Conservation (phyloP, 2,797 vertebrate species). For the Lycodopsis pacificus region DNA sequence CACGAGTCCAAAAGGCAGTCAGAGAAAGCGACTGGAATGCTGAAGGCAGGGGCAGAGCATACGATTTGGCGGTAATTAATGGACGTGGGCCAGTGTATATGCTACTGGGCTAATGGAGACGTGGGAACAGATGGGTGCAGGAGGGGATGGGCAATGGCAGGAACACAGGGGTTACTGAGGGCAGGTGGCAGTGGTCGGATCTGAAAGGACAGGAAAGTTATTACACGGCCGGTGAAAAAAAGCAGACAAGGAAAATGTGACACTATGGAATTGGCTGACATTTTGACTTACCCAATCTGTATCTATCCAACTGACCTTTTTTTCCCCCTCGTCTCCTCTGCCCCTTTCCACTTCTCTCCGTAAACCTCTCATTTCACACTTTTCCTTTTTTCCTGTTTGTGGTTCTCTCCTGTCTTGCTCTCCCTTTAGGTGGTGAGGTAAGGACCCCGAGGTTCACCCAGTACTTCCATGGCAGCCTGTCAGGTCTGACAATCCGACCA, state of each 20-base stretch:
- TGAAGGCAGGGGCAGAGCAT: not conserved
- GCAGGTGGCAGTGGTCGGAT: not conserved
- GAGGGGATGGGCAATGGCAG: not conserved
- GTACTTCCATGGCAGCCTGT: slow-evolving; percentile 95
- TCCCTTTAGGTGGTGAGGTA: slow-evolving; percentile 90
- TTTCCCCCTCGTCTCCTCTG: not conserved
- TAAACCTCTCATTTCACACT: slow-evolving; percentile 1
- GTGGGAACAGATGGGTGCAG: not conserved
- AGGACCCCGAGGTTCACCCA: slow-evolving; percentile 94
- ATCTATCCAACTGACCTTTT: not conserved
- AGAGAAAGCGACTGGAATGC: not conserved
- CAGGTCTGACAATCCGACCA: slow-evolving; percentile 93
- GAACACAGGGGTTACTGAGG: not conserved
- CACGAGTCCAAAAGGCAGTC: not conserved
- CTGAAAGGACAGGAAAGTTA: slow-evolving; percentile 7
- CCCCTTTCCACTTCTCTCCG: not conserved
- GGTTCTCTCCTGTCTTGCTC: slow-evolving; percentile 1
- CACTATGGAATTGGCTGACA: not conserved
- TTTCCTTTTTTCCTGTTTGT: not conserved
- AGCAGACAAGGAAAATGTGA: slow-evolving; percentile 1
- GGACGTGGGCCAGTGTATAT: not conserved
- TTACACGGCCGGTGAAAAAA: not conserved
- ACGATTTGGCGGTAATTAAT: not conserved
- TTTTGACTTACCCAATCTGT: not conserved
- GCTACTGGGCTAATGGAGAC: not conserved